Evolutionary conservation across 2,797 vertebrate species (phyloP).

Genomic region (Sebastes minor): DNA sequence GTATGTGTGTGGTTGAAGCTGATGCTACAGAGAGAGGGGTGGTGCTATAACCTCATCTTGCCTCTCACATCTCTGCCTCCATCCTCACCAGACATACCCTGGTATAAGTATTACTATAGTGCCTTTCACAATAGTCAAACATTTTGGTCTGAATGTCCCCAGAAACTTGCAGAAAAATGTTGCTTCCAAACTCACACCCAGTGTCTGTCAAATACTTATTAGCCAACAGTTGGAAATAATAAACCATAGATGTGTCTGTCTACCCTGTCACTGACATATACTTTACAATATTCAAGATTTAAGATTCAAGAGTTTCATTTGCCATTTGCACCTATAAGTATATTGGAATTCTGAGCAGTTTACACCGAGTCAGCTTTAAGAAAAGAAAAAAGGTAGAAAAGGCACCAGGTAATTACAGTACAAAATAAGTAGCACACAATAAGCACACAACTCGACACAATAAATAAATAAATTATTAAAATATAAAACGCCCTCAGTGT

Average conservation of each 20-base stretch:
- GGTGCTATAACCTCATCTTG: neutral
- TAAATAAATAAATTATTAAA: no score
- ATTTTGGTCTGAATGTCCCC: neutral
- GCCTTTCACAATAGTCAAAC: neutral
- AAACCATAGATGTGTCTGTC: neutral
- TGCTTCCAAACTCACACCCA: neutral
- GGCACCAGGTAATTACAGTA: no score
- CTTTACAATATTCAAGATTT: neutral
- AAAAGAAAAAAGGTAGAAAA: no score
- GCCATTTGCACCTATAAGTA: no score
- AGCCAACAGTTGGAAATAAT: neutral
- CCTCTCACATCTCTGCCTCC: neutral
- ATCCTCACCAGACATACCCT: neutral
- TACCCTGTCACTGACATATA: neutral
- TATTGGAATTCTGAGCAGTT: no score
- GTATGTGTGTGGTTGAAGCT: neutral
- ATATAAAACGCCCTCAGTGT: fast-evolving
- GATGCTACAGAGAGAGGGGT: neutral
- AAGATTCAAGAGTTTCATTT: no score
- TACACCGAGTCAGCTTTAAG: no score
- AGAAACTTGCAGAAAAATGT: neutral
- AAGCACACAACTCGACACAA: no score
- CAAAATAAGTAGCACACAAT: no score
- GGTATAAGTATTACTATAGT: neutral
- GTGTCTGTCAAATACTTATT: neutral